phyloP scores from a whole-genome alignment of 2,888 invertebrate genomes.

The Drosophila yooni region DNA sequence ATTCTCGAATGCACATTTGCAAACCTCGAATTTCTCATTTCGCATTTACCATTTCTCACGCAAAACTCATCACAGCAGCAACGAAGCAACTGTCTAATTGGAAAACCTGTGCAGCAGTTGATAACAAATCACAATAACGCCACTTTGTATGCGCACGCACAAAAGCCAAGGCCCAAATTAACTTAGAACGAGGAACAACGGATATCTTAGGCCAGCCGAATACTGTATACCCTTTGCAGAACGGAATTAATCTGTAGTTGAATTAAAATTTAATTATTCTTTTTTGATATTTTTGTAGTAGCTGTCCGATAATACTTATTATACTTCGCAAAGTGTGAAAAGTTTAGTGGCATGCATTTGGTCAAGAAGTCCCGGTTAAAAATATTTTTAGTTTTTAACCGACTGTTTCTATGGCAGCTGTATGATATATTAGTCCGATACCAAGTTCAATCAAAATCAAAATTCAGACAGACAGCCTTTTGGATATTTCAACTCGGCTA shows the following conservation, averaged over 20 bases:
- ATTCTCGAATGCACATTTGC: constrained; percentile 46
- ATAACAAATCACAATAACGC: constrained; percentile 62
- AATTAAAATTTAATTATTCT: no score
- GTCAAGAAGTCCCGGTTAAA: neutral
- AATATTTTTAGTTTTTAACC: neutral
- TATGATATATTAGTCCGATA: neutral
- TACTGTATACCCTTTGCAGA: neutral
- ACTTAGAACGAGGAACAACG: neutral
- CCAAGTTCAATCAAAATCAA: no score
- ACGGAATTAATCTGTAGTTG: neutral
- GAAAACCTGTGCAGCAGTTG: constrained; percentile 32
- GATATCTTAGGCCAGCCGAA: neutral
- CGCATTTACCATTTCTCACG: constrained; percentile 47
- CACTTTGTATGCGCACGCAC: constrained; percentile 63
- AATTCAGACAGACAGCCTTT: neutral
- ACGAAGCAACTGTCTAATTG: constrained; percentile 42
- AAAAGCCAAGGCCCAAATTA: constrained; percentile 46
- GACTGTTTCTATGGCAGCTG: neutral
- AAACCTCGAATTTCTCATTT: constrained; percentile 34
- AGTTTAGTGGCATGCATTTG: neutral
- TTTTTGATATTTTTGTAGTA: no score
- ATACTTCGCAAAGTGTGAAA: neutral
- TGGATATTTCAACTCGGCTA: neutral
- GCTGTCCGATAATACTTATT: neutral
- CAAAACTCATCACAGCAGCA: constrained; percentile 35